Evolutionary conservation across 2,888 invertebrate species (phyloP).

Genomic region (Pelosia muscerda): DNA sequence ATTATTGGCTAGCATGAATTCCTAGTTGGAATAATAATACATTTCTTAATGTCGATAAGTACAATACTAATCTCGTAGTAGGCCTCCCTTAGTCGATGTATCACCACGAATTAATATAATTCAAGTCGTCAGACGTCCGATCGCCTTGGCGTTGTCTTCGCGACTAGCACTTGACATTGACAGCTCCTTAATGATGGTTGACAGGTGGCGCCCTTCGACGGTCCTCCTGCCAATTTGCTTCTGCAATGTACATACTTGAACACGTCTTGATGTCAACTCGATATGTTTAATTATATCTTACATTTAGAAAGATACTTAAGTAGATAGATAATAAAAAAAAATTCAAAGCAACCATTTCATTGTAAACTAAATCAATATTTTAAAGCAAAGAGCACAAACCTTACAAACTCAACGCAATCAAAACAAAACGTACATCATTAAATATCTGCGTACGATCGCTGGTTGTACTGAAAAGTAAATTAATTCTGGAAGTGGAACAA

Average conservation of each 20-base stretch:
- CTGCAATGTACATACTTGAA: slow-evolving; percentile 45
- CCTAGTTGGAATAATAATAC: not conserved
- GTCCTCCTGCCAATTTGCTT: slow-evolving; percentile 53
- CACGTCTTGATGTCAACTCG: slow-evolving; percentile 52
- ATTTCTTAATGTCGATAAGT: not conserved
- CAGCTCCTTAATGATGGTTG: slow-evolving; percentile 67
- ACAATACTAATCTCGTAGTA: slow-evolving; percentile 35
- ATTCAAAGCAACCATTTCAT: not conserved
- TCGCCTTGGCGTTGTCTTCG: slow-evolving; percentile 39
- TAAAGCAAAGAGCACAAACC: slow-evolving; percentile 36
- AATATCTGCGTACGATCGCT: slow-evolving; percentile 77
- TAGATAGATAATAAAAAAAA: not conserved
- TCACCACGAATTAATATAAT: slow-evolving; percentile 53
- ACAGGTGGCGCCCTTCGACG: slow-evolving; percentile 62
- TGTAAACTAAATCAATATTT: slow-evolving; percentile 13
- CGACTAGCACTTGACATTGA: slow-evolving; percentile 66
- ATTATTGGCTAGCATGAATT: not conserved
- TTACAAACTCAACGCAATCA: slow-evolving; percentile 49
- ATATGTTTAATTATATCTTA: slow-evolving; percentile 52
- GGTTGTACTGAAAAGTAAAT: slow-evolving; percentile 72
- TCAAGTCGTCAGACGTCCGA: slow-evolving; percentile 56
- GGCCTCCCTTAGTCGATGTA: slow-evolving; percentile 43
- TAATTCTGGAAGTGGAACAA: slow-evolving; percentile 76
- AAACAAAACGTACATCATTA: slow-evolving; percentile 65
- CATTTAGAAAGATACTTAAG: slow-evolving; percentile 13